Evolutionary conservation across 2,888 invertebrate species (phyloP), one percentile per base, ranked within the genome.

Genomic region (Heliconius ethilla): DNA sequence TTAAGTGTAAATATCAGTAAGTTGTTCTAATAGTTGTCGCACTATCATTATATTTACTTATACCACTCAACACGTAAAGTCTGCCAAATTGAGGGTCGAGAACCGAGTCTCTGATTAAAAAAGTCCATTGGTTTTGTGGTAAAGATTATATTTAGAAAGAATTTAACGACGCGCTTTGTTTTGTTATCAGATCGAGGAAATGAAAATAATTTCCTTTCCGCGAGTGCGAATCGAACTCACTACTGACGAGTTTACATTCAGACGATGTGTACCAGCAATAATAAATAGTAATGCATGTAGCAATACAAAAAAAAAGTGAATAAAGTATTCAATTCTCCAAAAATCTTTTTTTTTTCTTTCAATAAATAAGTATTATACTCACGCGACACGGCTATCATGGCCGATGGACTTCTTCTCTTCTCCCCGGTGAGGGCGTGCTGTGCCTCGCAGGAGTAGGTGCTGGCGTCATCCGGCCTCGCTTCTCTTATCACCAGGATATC

Each of bases 351-450:
- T 51, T 18, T 3, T 51, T 51, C 33, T 33, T 1, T 45, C 51
- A 5, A 6, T 18, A 18, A 18, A 51, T 51, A 51, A 18, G 7
- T 51, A 51, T 51, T 51, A 70, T 77, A 87, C 90, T 86, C 87
- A 97, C 97, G 97, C 89, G 96, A 96, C 45, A 97, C 95, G 80
- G 96, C 95, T 74, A 97, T 90, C 84, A 95, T 95, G 10, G 96
- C 96, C 0, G 96, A 94, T 55, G 96, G 95, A 84, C 97, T 97
- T 81, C 96, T 95, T 84, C 96, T 95, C 83, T 97, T 95, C 84
- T 97, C 97, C 1, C 97, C 97, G 0, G 97, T 98, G 77, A 98
- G 92, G 0, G 96, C 95, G 88, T 98, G 97, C 78, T 96, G 95
- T 0, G 97, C 97, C 83, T 97, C 95, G 86, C 98, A 98, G 65